Base-by-base conservation (phyloP, 2,797 vertebrate genomes). In the Furcifer pardalis region DNA sequence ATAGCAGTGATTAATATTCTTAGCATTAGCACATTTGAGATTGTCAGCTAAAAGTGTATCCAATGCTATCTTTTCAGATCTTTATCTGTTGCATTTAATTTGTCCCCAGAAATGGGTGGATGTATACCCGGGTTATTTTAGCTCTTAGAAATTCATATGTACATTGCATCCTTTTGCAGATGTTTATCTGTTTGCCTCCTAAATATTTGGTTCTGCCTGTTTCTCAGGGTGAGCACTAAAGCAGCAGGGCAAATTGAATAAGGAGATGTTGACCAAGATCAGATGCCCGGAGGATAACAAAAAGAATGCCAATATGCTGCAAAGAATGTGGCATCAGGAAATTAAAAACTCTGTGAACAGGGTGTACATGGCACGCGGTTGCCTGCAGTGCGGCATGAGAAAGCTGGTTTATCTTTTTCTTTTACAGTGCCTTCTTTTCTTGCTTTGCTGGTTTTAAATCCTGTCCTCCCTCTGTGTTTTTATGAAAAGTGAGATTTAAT, bases 241-340 rank as follows among this genome's bases (percentile, higher is more conserved):
- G 1, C 0, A 25, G 84, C 86, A 77, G 32, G 35, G 79, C 59
- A 71, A 79, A 74, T 32, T 49, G 10, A 0, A 37, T 13, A 46
- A 74, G 37, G 60, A 89, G 80, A 75, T 82, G 30, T 46, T 65
- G 52, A 17, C 65, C 21, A 44, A 23, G 89, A 90, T 87, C 84
- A 84, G 80, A 86, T 0, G 0, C 62, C 32, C 62, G 78, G 73
- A 90, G 59, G 91, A 83, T 86, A 85, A 72, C 17, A 40, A 46
- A 88, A 86, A 37, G 71, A 78, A 87, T 77, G 73, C 88, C 75
- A 19, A 4, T 68, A 60, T 13, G 81, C 77, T 84, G 25, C 5
- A 7, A 73, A 71, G 60, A 87, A 44, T 23, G 0, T 25, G 73
- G 60, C 84, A 79, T 86, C 89, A 87, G 94, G 92, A 92, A 92